Evolutionary conservation across 1,140 invertebrate species (phyloP).

Genomic region (Eurosta solidaginis): DNA sequence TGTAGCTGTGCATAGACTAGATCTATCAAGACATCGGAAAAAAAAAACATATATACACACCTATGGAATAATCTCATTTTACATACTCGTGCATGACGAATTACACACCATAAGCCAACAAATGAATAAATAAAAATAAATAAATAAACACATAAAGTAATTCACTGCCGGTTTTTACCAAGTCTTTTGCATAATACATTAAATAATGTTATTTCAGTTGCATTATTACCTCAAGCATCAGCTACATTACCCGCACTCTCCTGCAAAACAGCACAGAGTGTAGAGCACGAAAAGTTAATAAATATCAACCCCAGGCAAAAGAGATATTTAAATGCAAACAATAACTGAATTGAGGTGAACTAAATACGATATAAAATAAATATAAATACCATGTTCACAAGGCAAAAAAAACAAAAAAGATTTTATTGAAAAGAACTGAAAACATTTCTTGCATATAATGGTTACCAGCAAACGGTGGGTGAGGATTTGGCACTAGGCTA

Average conservation of each 20-base stretch:
- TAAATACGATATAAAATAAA: background rate
- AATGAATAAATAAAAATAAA: background rate
- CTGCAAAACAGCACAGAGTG: no score
- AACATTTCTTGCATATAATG: no score
- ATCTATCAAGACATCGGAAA: no score
- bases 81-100: background rate
- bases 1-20: background rate
- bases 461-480: no score
- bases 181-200: background rate
- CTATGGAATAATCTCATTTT: no score
- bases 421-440: background rate
- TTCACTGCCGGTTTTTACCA: background rate
- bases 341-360: background rate
- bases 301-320: background rate
- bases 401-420: background rate
- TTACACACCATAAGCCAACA: background rate
- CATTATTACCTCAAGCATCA: background rate
- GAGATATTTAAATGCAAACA: background rate
- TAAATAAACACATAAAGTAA: slow-evolving; percentile 20
- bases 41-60: no score
- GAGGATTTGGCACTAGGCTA: no score
- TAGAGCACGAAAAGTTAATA: background rate
- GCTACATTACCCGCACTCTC: background rate
- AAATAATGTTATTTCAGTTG: background rate
- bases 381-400: background rate